A percentile compares a stretch with the other conserved stretches of the same genome.
Conservation (phyloP, 2,797 vertebrate species). For the Coregonus suidteri region DNA sequence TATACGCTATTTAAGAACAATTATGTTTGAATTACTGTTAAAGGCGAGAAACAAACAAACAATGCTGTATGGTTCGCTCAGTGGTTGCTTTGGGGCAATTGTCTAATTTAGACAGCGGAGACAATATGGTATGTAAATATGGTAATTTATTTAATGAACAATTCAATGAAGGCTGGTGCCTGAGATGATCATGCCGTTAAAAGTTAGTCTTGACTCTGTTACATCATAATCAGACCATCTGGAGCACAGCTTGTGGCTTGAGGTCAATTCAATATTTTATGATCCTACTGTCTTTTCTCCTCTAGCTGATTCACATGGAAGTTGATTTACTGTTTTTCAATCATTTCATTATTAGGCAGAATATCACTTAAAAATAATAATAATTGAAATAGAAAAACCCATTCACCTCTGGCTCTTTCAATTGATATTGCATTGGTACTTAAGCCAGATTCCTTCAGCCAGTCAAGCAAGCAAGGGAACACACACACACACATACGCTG, state of each 20-base stretch:
- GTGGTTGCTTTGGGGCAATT: slow-evolving; percentile 48
- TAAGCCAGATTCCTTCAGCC: too few species aligned
- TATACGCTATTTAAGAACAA: slow-evolving; percentile 8
- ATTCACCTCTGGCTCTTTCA: background rate
- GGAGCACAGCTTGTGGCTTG: slow-evolving; percentile 62
- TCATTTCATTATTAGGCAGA: background rate
- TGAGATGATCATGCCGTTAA: slow-evolving; percentile 74
- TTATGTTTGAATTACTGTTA: slow-evolving; percentile 40
- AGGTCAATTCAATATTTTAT: slow-evolving; percentile 47
- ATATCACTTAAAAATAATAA: background rate
- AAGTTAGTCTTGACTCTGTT: slow-evolving; percentile 70
- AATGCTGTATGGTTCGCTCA: background rate
- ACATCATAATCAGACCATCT: slow-evolving; percentile 75
- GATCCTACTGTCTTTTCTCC: background rate
- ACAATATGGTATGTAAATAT: slow-evolving; percentile 76
- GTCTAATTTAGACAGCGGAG: slow-evolving; percentile 42
- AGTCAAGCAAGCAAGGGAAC: too few species aligned
- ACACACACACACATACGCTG: too few species aligned
- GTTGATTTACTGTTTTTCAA: background rate
- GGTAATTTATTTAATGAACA: slow-evolving; percentile 66
- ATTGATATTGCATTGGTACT: too few species aligned
- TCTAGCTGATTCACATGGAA: background rate
- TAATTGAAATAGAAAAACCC: background rate
- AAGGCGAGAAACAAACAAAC: slow-evolving; percentile 30
- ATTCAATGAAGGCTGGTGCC: slow-evolving; percentile 70